Conservation (phyloP, 35 echinoderm and acorn worm species). For the Apostichopus californicus region DNA sequence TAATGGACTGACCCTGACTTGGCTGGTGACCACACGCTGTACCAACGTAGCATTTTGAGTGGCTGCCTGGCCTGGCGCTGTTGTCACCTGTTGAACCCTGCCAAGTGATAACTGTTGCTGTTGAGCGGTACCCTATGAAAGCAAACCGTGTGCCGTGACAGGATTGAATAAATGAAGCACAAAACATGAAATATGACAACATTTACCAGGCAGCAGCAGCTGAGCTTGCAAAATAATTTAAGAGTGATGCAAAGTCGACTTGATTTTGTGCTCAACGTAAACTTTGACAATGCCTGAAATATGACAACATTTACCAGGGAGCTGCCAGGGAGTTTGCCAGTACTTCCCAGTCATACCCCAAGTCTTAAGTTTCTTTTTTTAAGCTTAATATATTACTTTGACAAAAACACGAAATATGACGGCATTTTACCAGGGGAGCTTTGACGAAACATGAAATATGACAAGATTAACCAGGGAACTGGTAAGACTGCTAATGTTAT, state of each 20-base stretch:
- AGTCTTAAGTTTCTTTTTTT: background rate
- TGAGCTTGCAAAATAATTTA: background rate
- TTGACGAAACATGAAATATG: too few species aligned
- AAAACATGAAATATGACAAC: background rate
- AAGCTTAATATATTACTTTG: too few species aligned
- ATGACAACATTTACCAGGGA: background rate
- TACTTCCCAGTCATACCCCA: background rate
- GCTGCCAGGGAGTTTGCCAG: background rate
- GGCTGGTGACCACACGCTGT: constrained; percentile 61
- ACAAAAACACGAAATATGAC: too few species aligned
- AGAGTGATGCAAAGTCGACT: too few species aligned
- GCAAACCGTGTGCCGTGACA: constrained; percentile 23
- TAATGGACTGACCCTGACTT: constrained; percentile 69
- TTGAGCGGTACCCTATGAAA: constrained; percentile 48
- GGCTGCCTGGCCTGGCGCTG: constrained; percentile 2
- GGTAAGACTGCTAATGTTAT: too few species aligned
- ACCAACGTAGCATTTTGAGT: constrained; percentile 63
- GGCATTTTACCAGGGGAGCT: too few species aligned
- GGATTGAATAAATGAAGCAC: background rate
- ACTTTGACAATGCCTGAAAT: background rate
- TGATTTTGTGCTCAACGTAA: too few species aligned
- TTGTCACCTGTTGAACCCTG: constrained; percentile 70
- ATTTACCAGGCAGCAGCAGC: background rate
- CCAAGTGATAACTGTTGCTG: constrained; percentile 58
- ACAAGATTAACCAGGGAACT: too few species aligned